Evolutionary conservation across 2,888 invertebrate genomes (phyloP), one percentile per base, ranked within the genome.

Genomic region (Lordiphosa andalusiaca): DNA sequence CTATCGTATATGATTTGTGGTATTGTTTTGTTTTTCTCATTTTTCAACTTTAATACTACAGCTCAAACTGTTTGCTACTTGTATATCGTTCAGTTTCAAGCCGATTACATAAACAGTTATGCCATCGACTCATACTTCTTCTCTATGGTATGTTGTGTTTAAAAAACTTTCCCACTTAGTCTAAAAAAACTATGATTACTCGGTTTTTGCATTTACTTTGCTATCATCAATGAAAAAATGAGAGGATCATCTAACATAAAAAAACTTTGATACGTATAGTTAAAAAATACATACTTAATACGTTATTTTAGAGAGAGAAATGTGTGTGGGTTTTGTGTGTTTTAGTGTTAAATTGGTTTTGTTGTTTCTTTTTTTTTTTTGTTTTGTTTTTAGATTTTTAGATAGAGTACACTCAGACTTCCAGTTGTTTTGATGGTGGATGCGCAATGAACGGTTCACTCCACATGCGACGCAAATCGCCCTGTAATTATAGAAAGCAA

Each of bases 391-490:
- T 30, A 9, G 30, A 41, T 54, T 41, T 53, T 25, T 69, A 82
- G 71, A 80, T 71, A 82, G 61, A 71, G 71, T 78, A 86, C 86
- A 87, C 88, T 93, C 93, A 94, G 92, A 95, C 94, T 90, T 94
- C 94, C 91, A 94, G 91, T 90, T 94, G 94, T 90, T 96, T 96
- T 76, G 95, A 93, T 86, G 93, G 92, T 86, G 93, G 92, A 84
- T 95, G 94, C 77, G 94, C 92, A 90, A 95, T 96, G 91, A 97
- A 97, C 71, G 97, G 97, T 90, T 97, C 98, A 87, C 96, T 96
- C 98, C 98, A 98, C 98, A 98, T 98, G 85, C 98, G 93, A 88
- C 97, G 92, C 84, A 98, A 92, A 91, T 98, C 98, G 71, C 98
- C 98, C 98, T 98, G 39, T 5, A 56, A 90, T 6, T 89, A 91